Base-by-base conservation (phyloP, 2,888 invertebrate species). In the Stomorhina lunata region DNA sequence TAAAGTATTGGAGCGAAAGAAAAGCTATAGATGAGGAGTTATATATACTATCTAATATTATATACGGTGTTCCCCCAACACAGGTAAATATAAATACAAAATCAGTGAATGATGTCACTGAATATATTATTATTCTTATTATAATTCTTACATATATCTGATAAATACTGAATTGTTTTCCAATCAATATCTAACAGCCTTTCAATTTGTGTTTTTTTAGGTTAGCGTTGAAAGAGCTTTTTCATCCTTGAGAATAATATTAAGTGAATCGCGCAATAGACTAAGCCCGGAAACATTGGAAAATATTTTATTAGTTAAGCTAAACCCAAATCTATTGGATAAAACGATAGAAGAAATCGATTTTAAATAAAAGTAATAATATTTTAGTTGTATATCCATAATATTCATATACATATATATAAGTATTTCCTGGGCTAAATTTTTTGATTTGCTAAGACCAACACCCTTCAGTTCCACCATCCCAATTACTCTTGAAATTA, bases 391-490 rank as follows among this genome's bases (percentile, higher is more conserved):
- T n/a, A n/a, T n/a, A n/a, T n/a, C n/a, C n/a, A n/a, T n/a, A n/a
- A n/a, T n/a, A n/a, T n/a, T n/a, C n/a, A n/a, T n/a, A n/a, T n/a
- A n/a, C n/a, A n/a, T n/a, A n/a, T n/a, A n/a, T n/a, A n/a, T n/a
- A n/a, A n/a, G n/a, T n/a, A 80, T 65, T 72, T 83, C 80, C 12
- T 5, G 10, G 9, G 29, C 73, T 53, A 61, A 29, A 69, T 81
- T 68, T 75, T 53, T 78, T 2, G 81, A 37, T 57, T 4, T 15
- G 22, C 63, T 73, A 9, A 27, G 32, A 12, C 25, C 40, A 29
- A 12, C 29, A 4, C 79, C 83, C 50, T 76, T 81, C 6, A 81
- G 20, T 29, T 81, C 76, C 9, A 81, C 48, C 84, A 84, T 81
- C 29, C 81, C 84, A 5, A 83, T n/a, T n/a, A n/a, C n/a, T n/a